Base-by-base conservation (phyloP, 2,888 invertebrate genomes). In the Dolichopus griseipennis region DNA sequence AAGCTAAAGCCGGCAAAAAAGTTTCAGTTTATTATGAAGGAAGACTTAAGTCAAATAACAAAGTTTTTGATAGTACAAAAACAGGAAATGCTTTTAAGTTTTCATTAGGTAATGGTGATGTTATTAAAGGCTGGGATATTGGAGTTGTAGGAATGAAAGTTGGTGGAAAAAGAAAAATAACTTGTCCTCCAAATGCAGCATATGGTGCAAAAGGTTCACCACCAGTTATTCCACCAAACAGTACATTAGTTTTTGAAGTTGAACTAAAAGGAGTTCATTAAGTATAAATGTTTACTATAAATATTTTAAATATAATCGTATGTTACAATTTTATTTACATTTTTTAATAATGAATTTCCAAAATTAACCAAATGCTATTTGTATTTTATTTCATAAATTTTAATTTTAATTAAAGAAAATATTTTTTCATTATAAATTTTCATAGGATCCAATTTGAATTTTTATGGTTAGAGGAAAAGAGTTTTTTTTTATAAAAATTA, bases 91-190 rank as follows among this genome's bases (percentile, higher is more conserved):
- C 94, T 1, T 94, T 95, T 81, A 90, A 89, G 80, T 95, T 96
- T 83, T 84, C 87, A 33, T 82, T 96, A 18, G 95, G 95, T 0
- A 86, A 85, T 65, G 89, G 90, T 71, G 93, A 95, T 79, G 95
- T 95, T 0, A 95, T 96, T 76, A 88, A 89, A 74, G 95, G 93
- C 18, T 95, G 94, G 95, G 95, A 96, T 76, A 82, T 90, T 61
- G 96, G 94, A 66, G 83, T 95, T n/a, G 82, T 82, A 62, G 95
- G 96, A 66, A 97, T 97, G 97, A 94, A 92, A 83, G 89, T 94
- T 69, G 96, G 96, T 43, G 96, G 95, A 73, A 95, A 93, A 81
- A 86, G 97, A 77, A 88, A 87, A 75, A 87, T 97, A 67, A 86
- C 86, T 20, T 90, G 94, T 78, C 96, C 96, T 70, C 88, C 95